phyloP scores from a whole-genome alignment of 2,888 invertebrate genomes.

The Koerneria pararmatus region DNA sequence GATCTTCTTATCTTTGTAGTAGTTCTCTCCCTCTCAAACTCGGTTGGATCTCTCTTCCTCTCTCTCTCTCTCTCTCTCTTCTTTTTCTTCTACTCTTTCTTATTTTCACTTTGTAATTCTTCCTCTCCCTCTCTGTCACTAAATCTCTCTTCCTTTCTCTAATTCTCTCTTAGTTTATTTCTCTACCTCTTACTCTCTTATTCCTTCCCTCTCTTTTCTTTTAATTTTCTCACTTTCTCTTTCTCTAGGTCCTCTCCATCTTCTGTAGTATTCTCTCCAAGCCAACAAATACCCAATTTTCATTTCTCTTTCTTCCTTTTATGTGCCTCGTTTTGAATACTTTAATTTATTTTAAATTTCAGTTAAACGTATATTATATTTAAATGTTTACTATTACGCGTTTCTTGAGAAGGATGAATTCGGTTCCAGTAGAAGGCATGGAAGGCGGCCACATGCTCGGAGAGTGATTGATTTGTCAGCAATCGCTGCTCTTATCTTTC shows the following conservation, averaged over 20 bases:
- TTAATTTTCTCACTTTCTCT: neutral
- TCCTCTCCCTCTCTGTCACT: neutral
- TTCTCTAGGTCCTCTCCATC: neutral
- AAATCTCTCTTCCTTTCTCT: neutral
- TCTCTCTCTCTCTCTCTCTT: constrained; percentile 1
- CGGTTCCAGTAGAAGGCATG: too few relatives aligned
- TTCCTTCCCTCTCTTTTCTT: neutral
- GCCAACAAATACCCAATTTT: neutral
- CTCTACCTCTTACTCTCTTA: neutral
- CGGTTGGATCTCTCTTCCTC: neutral
- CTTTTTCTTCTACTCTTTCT: neutral
- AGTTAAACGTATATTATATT: too few relatives aligned
- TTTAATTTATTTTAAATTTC: too few relatives aligned
- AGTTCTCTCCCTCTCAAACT: neutral
- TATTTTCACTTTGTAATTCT: neutral
- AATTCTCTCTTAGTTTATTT: neutral
- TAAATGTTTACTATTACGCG: too few relatives aligned
- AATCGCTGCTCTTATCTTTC: too few relatives aligned
- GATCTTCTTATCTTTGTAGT: neutral
- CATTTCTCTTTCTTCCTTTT: constrained; percentile 1
- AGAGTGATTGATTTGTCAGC: too few relatives aligned
- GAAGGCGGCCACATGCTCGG: too few relatives aligned
- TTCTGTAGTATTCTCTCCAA: neutral
- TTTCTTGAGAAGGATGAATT: too few relatives aligned
- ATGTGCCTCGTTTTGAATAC: neutral